Conservation (phyloP, 2,113 vertebrate species). For the Pseudonaja textilis region DNA sequence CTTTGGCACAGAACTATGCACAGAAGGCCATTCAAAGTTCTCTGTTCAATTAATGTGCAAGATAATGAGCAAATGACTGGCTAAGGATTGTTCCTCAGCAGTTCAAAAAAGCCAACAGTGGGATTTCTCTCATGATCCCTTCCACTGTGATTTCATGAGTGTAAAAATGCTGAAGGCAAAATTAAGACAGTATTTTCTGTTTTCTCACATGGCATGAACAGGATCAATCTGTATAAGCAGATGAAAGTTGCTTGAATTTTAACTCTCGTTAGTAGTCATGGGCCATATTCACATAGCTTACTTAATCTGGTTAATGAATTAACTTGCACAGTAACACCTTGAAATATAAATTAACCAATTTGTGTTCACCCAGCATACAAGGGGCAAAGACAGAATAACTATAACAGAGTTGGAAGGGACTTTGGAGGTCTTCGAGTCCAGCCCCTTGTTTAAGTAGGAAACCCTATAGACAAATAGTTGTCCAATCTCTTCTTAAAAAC, state of each 20-base stretch:
- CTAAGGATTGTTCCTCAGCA: background rate
- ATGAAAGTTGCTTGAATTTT: background rate
- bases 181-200: background rate
- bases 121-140: background rate
- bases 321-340: background rate
- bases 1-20: background rate
- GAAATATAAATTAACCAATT: background rate
- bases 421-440: background rate
- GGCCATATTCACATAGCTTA: background rate
- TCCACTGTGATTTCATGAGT: background rate
- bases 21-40: background rate
- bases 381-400: background rate
- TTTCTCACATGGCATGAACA: background rate
- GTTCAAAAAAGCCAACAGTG: background rate
- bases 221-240: background rate
- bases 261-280: background rate
- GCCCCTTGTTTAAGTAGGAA: background rate
- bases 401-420: background rate
- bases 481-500: background rate
- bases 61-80: background rate
- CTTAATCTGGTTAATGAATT: background rate
- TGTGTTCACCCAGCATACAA: background rate
- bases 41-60: background rate
- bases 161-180: background rate
- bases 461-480: background rate